Base-by-base conservation (phyloP, 2,888 invertebrate species). In the Athalia cordata region DNA sequence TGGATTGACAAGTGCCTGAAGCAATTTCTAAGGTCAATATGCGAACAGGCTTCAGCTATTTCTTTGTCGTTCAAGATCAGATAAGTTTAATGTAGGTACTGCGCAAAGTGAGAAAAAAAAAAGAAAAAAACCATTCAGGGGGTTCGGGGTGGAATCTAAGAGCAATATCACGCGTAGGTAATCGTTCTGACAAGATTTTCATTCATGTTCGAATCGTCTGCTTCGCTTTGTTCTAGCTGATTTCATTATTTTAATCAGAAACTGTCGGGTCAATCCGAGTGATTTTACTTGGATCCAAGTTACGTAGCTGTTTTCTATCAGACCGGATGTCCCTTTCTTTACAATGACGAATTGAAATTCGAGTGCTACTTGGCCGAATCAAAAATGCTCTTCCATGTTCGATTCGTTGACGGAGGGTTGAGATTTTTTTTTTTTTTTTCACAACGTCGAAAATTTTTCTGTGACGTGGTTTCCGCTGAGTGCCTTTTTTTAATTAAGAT, bases 401-500 rank as follows among this genome's bases (percentile, higher is more conserved):
- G 49, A 52, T n/a, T 55, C 55, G 50, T 49, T 13, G 5, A n/a
- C 50, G 52, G 67, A 67, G 50, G 67, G 50, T 67, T 67, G 11
- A 74, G n/a, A 29, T 29, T 29, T 29, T 29, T 29, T 29, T 29
- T 29, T 29, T 29, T 79, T 78, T 76, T 75, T 77, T 77, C 7
- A 15, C 47, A 66, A 68, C 68, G 65, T 64, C 49, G 45, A 49
- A 57, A 79, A 66, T 77, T 78, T 77, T n/a, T n/a, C 62, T 66
- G 57, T 55, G 67, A 79, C 29, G 78, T 80, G 43, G 45, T 80
- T 75, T 76, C 65, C 78, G 76, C 79, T 82, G 80, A 82, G 82
- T 81, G 81, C 82, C 80, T 83, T 83, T 82, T 80, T 68, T 79
- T 78, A 82, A 83, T 84, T 83, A 82, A 83, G 29, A 52, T 50